Evolutionary conservation across 2,797 vertebrate genomes (phyloP).

Genomic region (Sebastes nivosus): DNA sequence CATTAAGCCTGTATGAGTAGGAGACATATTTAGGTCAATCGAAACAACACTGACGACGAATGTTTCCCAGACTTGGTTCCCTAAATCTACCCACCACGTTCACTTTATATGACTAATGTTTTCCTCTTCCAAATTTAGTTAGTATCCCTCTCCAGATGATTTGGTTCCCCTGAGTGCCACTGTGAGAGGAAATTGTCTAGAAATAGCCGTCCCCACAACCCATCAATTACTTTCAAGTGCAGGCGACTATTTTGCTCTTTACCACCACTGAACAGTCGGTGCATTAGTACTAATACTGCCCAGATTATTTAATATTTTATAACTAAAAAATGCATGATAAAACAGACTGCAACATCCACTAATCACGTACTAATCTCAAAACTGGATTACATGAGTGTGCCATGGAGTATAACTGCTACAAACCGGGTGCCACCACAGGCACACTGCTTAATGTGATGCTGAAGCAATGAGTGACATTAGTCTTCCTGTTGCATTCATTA

Average conservation of each 20-base stretch:
- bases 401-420: conserved; percentile 1
- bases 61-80: conserved; percentile 28
- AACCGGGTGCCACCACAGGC: conserved; percentile 2
- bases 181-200: conserved; percentile 37
- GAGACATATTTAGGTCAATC: conserved; percentile 16
- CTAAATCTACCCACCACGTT: conserved; percentile 17
- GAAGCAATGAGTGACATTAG: neutral
- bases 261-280: neutral
- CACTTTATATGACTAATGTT: conserved; percentile 49
- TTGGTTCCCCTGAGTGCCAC: conserved; percentile 16
- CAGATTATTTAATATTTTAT: conserved; percentile 17
- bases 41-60: neutral
- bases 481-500: conserved; percentile 6
- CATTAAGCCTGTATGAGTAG: conserved; percentile 19
- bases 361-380: conserved; percentile 44
- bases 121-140: conserved; percentile 60
- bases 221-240: conserved; percentile 31
- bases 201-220: conserved; percentile 42
- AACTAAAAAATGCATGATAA: neutral
- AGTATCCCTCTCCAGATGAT: conserved; percentile 40
- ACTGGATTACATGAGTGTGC: conserved; percentile 33
- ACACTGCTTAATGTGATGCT: conserved; percentile 11
- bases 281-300: neutral
- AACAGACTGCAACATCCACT: conserved; percentile 12
- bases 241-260: neutral